phyloP scores from a whole-genome alignment of 1,140 invertebrate species.

The Aleiodes sp. region DNA sequence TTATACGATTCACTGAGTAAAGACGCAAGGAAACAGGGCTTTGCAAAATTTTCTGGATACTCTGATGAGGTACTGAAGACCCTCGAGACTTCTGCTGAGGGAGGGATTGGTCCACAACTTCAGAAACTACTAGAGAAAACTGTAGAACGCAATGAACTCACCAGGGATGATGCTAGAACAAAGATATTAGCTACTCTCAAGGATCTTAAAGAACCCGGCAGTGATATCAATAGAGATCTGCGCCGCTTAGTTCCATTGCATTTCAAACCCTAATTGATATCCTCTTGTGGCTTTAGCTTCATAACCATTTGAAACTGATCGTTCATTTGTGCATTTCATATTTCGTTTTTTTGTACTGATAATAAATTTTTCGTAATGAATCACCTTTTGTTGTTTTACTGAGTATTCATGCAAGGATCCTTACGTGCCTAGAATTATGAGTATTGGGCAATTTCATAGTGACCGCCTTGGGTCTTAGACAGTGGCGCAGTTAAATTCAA shows the following conservation, averaged over 20 bases:
- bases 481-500: slow-evolving; percentile 40
- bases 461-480: slow-evolving; percentile 41
- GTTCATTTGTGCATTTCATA: neutral
- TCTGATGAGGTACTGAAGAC: slow-evolving; percentile 52
- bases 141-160: slow-evolving; percentile 51
- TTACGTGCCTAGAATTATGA: neutral
- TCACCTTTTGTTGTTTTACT: neutral
- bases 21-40: slow-evolving; percentile 59
- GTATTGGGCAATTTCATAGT: slow-evolving; percentile 47
- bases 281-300: slow-evolving; percentile 21
- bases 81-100: slow-evolving; percentile 48
- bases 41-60: slow-evolving; percentile 54
- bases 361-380: neutral
- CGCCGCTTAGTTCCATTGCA: slow-evolving; percentile 50
- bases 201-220: slow-evolving; percentile 50
- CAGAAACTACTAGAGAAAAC: slow-evolving; percentile 52
- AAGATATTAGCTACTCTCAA: slow-evolving; percentile 40
- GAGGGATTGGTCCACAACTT: slow-evolving; percentile 52
- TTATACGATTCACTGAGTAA: slow-evolving; percentile 58
- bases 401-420: neutral
- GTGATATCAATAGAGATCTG: slow-evolving; percentile 51
- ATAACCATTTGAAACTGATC: neutral
- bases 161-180: slow-evolving; percentile 52
- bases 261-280: slow-evolving; percentile 42
- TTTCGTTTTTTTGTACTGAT: neutral